These are phyloP conservation scores for Cossypha dichroa DNA, from an alignment of 2,797 vertebrate genomes.

Conservation along the genomic window DNA sequence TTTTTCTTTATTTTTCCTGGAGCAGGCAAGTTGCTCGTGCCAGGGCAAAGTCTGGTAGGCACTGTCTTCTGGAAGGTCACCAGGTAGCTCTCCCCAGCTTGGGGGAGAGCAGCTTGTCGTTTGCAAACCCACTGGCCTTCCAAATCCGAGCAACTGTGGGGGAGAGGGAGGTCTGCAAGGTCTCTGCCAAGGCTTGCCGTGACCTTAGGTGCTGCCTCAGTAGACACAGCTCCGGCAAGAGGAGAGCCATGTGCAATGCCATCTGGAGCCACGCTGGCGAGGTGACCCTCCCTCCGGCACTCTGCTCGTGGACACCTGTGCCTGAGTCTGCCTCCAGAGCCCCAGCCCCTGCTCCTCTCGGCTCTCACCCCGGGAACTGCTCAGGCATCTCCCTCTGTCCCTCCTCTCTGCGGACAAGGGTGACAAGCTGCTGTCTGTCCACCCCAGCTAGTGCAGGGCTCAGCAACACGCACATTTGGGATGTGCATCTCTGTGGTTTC, in stretches of 20 bases:
- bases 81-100: background rate
- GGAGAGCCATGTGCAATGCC: conserved; percentile 57
- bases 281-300: conserved; percentile 64
- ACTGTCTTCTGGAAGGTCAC: conserved; percentile 45
- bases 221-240: background rate
- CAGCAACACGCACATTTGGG: rapidly evolving
- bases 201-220: conserved; percentile 72
- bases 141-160: background rate
- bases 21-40: background rate
- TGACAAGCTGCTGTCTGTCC: background rate
- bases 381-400: background rate
- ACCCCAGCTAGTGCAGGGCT: background rate
- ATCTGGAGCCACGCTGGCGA: conserved; percentile 59
- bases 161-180: background rate
- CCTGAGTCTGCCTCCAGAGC: conserved; percentile 29
- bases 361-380: background rate
- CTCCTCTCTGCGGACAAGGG: rapidly evolving
- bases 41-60: background rate
- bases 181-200: conserved; percentile 31
- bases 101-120: background rate
- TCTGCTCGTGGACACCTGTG: conserved; percentile 49
- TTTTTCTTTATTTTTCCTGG: background rate
- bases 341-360: background rate
- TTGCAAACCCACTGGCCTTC: background rate
- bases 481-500: background rate